Evolutionary conservation across 2,888 invertebrate genomes (phyloP).

Genomic region (Drosophila lacicola): DNA sequence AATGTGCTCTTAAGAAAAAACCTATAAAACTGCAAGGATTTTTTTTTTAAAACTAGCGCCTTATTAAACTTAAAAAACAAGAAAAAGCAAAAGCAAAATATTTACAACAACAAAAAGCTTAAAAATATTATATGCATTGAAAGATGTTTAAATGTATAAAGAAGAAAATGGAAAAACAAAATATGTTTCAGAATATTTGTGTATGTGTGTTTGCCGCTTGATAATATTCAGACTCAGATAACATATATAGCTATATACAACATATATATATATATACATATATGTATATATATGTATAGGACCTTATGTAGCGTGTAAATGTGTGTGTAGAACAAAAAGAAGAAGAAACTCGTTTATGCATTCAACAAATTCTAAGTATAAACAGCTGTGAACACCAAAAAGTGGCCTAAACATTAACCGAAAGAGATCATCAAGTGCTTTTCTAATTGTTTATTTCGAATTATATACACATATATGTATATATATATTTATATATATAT

Average conservation of each 20-base stretch:
- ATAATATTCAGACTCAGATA: slow-evolving; percentile 38
- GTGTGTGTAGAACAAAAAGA: slow-evolving; percentile 39
- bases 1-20: slow-evolving; percentile 57
- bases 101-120: slow-evolving; percentile 41
- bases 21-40: slow-evolving; percentile 30
- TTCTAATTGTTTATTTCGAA: slow-evolving; percentile 44
- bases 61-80: slow-evolving; percentile 46
- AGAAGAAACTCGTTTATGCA: slow-evolving; percentile 43
- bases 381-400: slow-evolving; percentile 79
- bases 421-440: slow-evolving; percentile 60
- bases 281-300: slow-evolving; percentile 3
- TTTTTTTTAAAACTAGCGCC: slow-evolving; percentile 38
- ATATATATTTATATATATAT: not conserved
- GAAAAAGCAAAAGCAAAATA: slow-evolving; percentile 24
- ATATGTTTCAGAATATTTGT: slow-evolving; percentile 55
- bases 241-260: slow-evolving; percentile 40
- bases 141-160: slow-evolving; percentile 10
- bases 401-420: slow-evolving; percentile 71
- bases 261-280: slow-evolving; percentile 26
- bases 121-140: too few species aligned
- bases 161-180: slow-evolving; percentile 13
- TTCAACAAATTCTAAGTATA: slow-evolving; percentile 36
- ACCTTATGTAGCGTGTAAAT: not conserved
- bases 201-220: slow-evolving; percentile 69
- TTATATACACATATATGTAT: slow-evolving; percentile 8